These are phyloP conservation scores for Mechanitis messenoides DNA, from an alignment of 2,888 invertebrate genomes.

Conservation along the genomic window DNA sequence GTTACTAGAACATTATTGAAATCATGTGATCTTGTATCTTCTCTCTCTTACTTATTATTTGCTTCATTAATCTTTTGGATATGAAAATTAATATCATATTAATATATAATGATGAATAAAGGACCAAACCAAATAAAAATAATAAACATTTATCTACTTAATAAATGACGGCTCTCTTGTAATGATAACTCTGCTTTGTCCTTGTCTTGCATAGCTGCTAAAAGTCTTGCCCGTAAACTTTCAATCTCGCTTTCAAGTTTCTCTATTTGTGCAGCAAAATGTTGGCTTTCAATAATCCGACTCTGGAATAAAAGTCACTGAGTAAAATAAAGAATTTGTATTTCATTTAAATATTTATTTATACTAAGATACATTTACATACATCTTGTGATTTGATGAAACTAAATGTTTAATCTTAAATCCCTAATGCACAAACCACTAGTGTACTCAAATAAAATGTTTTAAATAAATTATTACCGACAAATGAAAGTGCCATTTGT, in stretches of 20 bases:
- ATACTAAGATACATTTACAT: neutral
- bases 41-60: too few species aligned
- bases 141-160: constrained; percentile 60
- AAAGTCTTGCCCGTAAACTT: constrained; percentile 74
- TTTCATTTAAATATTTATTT: neutral
- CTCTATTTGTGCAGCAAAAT: constrained; percentile 58
- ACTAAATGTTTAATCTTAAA: too few species aligned
- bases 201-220: constrained; percentile 77
- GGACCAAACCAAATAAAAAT: neutral
- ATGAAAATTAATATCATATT: too few species aligned
- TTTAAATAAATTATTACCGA: too few species aligned
- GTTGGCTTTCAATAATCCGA: constrained; percentile 64
- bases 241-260: constrained; percentile 58
- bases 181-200: constrained; percentile 76
- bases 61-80: too few species aligned
- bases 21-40: too few species aligned
- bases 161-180: constrained; percentile 79
- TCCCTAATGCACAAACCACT: too few species aligned
- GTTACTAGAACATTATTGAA: too few species aligned
- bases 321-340: neutral
- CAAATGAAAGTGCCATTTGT: too few species aligned
- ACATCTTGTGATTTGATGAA: neutral
- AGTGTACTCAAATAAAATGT: too few species aligned
- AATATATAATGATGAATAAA: neutral
- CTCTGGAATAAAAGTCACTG: constrained; percentile 49